Conservation (phyloP, 2,113 vertebrate species). For the Tretioscincus oriximinensis region DNA sequence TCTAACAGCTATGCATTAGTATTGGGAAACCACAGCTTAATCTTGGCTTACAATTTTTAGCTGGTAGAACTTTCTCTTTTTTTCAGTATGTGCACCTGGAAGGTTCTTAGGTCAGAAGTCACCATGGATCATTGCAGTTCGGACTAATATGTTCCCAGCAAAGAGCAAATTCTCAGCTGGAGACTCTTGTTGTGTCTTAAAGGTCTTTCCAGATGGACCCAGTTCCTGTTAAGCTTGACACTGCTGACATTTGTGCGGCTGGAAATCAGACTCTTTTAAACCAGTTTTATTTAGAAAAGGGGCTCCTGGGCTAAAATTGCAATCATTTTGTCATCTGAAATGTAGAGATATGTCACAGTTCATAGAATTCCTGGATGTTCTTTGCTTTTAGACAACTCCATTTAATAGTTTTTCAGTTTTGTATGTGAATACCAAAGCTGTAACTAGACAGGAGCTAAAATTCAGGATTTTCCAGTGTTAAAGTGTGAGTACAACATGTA, state of each 20-base stretch:
- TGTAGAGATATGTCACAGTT: not conserved
- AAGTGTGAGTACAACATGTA: too few relatives aligned
- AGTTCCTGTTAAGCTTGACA: slow-evolving; percentile 56
- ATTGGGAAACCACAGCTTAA: too few relatives aligned
- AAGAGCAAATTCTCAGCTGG: slow-evolving; percentile 70
- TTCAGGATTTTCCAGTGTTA: not conserved
- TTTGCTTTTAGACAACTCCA: not conserved
- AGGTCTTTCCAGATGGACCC: slow-evolving; percentile 56
- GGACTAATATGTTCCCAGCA: slow-evolving; percentile 63
- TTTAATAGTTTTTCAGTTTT: not conserved
- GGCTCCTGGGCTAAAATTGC: slow-evolving; percentile 33
- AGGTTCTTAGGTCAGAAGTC: slow-evolving; percentile 54
- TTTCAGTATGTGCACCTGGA: slow-evolving; percentile 58
- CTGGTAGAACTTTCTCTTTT: slow-evolving; percentile 21
- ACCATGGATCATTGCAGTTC: slow-evolving; percentile 51
- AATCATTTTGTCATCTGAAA: not conserved
- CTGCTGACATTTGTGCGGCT: not conserved
- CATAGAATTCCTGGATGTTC: not conserved
- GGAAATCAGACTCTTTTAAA: slow-evolving; percentile 38
- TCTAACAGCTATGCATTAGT: too few relatives aligned
- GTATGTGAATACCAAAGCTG: not conserved
- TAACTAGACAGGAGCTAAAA: too few relatives aligned
- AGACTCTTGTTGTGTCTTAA: slow-evolving; percentile 65
- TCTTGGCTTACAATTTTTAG: slow-evolving; percentile 33
- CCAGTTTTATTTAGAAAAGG: slow-evolving; percentile 40